These are phyloP conservation scores for Chionoecetes opilio DNA, from an alignment of 1,140 invertebrate genomes.

Conservation along the genomic window DNA sequence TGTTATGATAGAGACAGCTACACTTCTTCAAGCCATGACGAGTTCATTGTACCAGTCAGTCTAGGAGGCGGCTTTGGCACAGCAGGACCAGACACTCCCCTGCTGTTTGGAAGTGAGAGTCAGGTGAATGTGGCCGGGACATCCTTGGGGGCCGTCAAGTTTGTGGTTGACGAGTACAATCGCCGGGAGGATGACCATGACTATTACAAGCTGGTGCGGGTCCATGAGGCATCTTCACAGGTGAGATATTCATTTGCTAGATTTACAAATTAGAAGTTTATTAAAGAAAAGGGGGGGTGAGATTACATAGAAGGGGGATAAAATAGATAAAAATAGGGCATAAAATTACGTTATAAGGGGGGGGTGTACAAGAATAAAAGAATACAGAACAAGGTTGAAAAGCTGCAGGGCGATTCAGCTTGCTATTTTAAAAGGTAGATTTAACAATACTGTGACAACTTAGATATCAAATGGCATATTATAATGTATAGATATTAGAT, in stretches of 20 bases:
- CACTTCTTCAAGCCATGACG: slow-evolving; percentile 64
- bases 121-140: slow-evolving; percentile 14
- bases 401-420: no score
- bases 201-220: slow-evolving; percentile 67
- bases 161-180: slow-evolving; percentile 75
- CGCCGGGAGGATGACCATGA: slow-evolving; percentile 73
- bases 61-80: slow-evolving; percentile 50
- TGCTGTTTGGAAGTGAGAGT: slow-evolving; percentile 24
- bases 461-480: no score
- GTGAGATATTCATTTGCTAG: slow-evolving; percentile 53
- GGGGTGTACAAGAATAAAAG: no score
- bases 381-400: no score
- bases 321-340: no score
- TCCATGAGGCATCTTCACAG: slow-evolving; percentile 75
- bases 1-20: slow-evolving; percentile 80
- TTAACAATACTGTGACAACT: no score
- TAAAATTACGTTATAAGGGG: no score
- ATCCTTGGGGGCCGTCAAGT: slow-evolving; percentile 50
- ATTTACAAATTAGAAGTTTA: no score
- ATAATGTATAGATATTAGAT: no score
- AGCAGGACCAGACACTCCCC: background rate
- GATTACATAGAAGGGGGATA: no score
- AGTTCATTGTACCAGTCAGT: slow-evolving; percentile 76
- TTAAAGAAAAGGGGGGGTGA: no score
- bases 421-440: no score